A percentile compares a stretch with the other conserved stretches of the same genome.
Conservation (phyloP, 1,140 invertebrate species). For the Ephestia elutella region DNA sequence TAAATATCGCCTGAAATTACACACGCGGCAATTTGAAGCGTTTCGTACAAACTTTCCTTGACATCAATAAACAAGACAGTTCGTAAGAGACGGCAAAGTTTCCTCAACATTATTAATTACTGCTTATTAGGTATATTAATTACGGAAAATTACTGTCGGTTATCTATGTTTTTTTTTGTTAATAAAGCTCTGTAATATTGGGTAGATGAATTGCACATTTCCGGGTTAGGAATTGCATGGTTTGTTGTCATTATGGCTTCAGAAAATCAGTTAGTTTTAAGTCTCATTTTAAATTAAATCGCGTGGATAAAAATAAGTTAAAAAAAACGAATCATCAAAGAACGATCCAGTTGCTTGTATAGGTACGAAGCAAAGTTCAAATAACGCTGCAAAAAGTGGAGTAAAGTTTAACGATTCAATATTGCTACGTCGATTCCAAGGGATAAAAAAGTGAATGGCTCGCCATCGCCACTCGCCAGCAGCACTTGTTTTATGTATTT, state of each 20-base stretch:
- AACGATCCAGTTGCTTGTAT: background rate
- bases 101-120: background rate
- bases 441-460: conserved; percentile 18
- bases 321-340: background rate
- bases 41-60: background rate
- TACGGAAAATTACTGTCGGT: background rate
- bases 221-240: too few species aligned
- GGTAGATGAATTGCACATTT: too few species aligned
- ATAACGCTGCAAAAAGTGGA: conserved; percentile 10
- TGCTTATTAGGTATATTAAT: background rate
- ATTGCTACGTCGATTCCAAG: conserved; percentile 18
- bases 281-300: too few species aligned
- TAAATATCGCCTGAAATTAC: background rate
- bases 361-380: background rate
- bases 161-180: background rate
- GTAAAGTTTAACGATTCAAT: conserved; percentile 22
- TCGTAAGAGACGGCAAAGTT: background rate
- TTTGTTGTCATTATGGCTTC: too few species aligned
- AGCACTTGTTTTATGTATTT: background rate
- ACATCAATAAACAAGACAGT: conserved; percentile 3
- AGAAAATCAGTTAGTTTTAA: too few species aligned
- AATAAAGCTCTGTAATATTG: too few species aligned
- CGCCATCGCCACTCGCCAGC: background rate
- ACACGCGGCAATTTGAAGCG: background rate
- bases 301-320: background rate